Percentiles rank a stretch among this genome's conserved stretches.
These are phyloP conservation scores for Autographa gamma DNA, from an alignment of 2,888 invertebrate species.

Conservation along the genomic window DNA sequence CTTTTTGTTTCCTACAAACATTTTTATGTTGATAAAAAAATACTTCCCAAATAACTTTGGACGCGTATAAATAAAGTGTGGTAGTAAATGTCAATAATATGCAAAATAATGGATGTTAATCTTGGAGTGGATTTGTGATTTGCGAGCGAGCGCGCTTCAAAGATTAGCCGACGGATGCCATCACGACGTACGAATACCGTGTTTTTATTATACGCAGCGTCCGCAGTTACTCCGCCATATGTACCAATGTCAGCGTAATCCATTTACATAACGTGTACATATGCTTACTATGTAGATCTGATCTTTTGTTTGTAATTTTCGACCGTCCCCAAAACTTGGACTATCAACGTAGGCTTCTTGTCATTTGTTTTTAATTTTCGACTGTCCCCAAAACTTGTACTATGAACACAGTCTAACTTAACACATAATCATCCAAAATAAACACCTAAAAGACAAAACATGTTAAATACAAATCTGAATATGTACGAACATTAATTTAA, in stretches of 20 bases:
- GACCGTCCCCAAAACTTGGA: too few species aligned
- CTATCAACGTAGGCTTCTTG: background rate
- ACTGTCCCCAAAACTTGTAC: background rate
- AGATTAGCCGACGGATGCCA: conserved; percentile 81
- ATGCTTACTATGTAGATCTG: conserved; percentile 12
- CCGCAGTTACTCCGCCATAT: conserved; percentile 34
- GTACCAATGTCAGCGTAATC: conserved; percentile 41
- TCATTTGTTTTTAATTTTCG: background rate
- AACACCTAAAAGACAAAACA: too few species aligned
- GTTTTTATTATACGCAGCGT: conserved; percentile 54
- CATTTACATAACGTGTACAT: conserved; percentile 45
- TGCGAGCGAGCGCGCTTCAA: conserved; percentile 82
- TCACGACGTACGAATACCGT: conserved; percentile 53
- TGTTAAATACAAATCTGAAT: background rate
- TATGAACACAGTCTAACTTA: too few species aligned
- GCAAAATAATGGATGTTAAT: conserved; percentile 88
- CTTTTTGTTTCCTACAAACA: conserved; percentile 86
- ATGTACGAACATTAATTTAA: background rate
- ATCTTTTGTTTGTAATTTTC: background rate
- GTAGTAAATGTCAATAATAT: conserved; percentile 89
- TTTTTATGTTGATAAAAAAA: conserved; percentile 87
- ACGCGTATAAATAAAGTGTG: conserved; percentile 85
- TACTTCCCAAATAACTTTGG: conserved; percentile 87
- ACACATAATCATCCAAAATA: too few species aligned
- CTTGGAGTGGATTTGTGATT: conserved; percentile 82